Percentiles rank a stretch among this genome's conserved stretches.
Evolutionary conservation across 2,888 invertebrate species (phyloP).

Genomic region (Drosophila hamatofila): DNA sequence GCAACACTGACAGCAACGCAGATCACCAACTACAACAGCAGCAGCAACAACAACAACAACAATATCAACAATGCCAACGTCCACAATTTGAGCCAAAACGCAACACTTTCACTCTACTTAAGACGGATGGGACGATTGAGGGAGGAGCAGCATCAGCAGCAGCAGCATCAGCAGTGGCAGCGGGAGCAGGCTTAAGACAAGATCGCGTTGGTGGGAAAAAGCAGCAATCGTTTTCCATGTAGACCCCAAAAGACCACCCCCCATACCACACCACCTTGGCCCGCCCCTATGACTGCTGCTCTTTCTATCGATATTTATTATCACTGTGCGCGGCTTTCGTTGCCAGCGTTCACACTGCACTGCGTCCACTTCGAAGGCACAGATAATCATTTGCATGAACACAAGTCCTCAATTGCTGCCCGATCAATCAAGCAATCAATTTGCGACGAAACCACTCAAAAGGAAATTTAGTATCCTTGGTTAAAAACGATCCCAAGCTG

Average conservation of each 20-base stretch:
- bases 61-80: constrained; percentile 46
- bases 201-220: constrained; percentile 79
- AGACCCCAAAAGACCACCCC: constrained; percentile 14
- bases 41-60: constrained; percentile 32
- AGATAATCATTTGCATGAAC: constrained; percentile 55
- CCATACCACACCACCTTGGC: neutral
- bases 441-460: constrained; percentile 15
- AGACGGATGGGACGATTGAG: constrained; percentile 69
- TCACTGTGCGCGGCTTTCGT: constrained; percentile 67
- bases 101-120: constrained; percentile 81
- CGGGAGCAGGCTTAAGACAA: constrained; percentile 50
- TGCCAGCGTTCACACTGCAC: constrained; percentile 9
- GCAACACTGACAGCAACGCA: constrained; percentile 53
- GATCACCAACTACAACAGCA: constrained; percentile 42
- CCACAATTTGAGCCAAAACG: constrained; percentile 72
- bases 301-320: constrained; percentile 65
- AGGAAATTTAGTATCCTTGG: neutral
- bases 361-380: constrained; percentile 9
- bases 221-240: constrained; percentile 57
- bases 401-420: constrained; percentile 37
- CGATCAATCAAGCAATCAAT: constrained; percentile 57
- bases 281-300: neutral
- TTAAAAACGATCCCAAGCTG: neutral
- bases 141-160: constrained; percentile 49
- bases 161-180: neutral